Evolutionary conservation across 2,113 vertebrate genomes (phyloP).

Genomic region (Mormyrus lacerda): DNA sequence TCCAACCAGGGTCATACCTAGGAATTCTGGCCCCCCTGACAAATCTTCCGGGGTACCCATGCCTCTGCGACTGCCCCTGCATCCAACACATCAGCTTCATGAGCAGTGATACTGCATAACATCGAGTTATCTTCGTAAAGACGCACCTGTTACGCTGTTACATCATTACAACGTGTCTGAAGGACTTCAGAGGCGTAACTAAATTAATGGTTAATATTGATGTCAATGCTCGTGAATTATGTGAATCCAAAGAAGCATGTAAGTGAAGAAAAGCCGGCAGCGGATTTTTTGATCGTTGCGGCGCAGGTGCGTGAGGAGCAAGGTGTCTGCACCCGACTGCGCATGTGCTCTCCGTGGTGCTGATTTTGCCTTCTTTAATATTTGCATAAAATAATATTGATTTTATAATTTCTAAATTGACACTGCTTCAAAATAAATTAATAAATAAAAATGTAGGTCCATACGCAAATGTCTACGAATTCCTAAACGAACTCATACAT

Average conservation of each 20-base stretch:
- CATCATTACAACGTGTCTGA: background rate
- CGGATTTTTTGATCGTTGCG: background rate
- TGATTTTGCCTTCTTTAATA: background rate
- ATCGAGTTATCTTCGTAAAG: background rate
- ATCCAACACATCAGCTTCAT: background rate
- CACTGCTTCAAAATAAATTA: background rate
- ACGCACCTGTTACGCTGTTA: background rate
- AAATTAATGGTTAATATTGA: background rate
- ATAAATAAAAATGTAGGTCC: background rate
- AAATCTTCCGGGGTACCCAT: background rate
- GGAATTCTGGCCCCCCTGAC: background rate
- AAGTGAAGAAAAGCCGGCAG: background rate
- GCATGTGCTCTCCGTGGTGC: slow-evolving; percentile 14
- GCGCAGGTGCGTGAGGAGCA: background rate
- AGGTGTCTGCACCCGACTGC: background rate
- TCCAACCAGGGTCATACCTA: background rate
- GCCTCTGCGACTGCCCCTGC: background rate
- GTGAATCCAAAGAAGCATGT: background rate
- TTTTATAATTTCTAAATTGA: background rate
- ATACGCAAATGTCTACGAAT: background rate
- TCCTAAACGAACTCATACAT: background rate
- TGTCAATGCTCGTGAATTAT: background rate
- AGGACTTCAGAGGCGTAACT: background rate
- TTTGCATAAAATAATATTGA: background rate
- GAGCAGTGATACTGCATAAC: background rate